Base-by-base conservation (phyloP, 1,140 invertebrate genomes). In the Drosophila insularis region DNA sequence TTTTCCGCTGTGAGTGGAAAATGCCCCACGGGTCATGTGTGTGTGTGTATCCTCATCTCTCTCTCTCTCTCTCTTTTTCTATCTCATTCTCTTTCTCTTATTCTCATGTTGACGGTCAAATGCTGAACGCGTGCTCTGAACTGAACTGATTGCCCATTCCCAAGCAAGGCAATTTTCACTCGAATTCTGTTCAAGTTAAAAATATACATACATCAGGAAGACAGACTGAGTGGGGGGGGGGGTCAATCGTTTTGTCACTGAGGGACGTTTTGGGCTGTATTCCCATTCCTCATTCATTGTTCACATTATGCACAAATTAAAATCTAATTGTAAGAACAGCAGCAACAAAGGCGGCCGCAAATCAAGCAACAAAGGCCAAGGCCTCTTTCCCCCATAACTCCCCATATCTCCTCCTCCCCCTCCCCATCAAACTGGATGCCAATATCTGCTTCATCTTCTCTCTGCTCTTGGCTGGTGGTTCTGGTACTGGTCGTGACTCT, bases 271-370 rank as follows among this genome's bases (percentile, higher is more conserved):
- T 75, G 75, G 43, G 0, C 43, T 71, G 21, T 50, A 66, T 50
- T 60, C 76, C 73, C 54, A 7, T 17, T 32, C 54, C 31, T 8
- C 50, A 5, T 31, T 23, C 39, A 53, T 11, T 11, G 39, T 23
- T 40, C 63, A 63, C 69, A 85, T 77, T 85, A 74, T 80, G 77
- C 64, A 63, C 74, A 86, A 85, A 86, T 85, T 81, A 78, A 85
- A 85, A 78, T 81, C 74, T 74, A 70, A 85, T 80, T 78, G 66
- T 74, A 70, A 73, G 62, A 69, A 68, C 65, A 67, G 63, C 74
- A 58, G 43, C 43, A 50, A 50, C 43, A 50, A 50, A 50, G 14
- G 31, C 19, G 35, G 63, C 75, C 75, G 68, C 73, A 78, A 78
- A 78, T 72, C 81, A 71, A 72, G 71, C 63, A 80, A 75, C 71